These are phyloP conservation scores for Pterobdella sp. DNA, from an alignment of 2,888 invertebrate species.

Conservation along the genomic window DNA sequence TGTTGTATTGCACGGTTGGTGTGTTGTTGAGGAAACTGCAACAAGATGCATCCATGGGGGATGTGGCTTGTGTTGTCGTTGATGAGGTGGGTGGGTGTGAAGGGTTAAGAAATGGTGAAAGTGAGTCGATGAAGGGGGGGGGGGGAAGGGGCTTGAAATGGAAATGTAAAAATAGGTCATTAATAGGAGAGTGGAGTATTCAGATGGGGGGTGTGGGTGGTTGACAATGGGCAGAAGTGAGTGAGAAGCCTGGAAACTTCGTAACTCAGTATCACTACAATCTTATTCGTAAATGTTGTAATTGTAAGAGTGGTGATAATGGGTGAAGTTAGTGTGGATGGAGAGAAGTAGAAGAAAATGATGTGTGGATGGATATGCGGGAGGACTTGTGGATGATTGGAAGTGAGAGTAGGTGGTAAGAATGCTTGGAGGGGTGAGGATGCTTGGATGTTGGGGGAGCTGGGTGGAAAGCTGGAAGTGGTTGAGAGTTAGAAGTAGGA, in stretches of 20 bases:
- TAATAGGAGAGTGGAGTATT: background rate
- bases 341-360: background rate
- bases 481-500: no score
- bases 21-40: conserved; percentile 73
- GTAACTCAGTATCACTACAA: no score
- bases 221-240: no score
- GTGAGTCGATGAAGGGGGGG: conserved; percentile 65
- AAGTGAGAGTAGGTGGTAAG: no score
- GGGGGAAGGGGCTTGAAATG: conserved; percentile 77
- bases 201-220: background rate
- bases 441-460: no score
- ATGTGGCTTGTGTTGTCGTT: conserved; percentile 45
- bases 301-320: no score
- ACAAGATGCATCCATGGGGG: conserved; percentile 54
- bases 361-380: background rate
- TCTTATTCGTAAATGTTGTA: no score
- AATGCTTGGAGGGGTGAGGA: no score
- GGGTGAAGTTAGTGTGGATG: background rate
- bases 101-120: no score
- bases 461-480: no score
- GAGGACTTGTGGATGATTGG: background rate
- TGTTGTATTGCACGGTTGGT: conserved; percentile 77
- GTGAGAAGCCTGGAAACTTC: no score
- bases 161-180: conserved; percentile 64
- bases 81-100: conserved; percentile 53